These are phyloP conservation scores for Pseudomyrmex gracilis DNA, from an alignment of 1,140 invertebrate species.

Conservation along the genomic window DNA sequence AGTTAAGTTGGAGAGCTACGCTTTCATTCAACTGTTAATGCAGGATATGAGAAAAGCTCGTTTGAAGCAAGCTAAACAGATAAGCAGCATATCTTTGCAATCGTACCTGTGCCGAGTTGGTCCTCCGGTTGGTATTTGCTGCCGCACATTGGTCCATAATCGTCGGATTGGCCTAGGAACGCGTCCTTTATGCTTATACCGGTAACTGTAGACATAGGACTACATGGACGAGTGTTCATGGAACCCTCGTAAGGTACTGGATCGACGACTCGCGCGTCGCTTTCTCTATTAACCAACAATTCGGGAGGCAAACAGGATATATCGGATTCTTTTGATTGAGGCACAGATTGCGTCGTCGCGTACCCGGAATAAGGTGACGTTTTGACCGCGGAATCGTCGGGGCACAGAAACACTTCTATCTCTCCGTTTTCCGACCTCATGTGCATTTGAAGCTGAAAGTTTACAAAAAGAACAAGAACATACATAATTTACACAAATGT, in stretches of 20 bases:
- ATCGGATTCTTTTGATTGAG: slow-evolving; percentile 73
- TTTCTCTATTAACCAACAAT: slow-evolving; percentile 76
- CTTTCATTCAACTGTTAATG: background rate
- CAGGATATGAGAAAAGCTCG: slow-evolving; percentile 2
- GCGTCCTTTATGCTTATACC: slow-evolving; percentile 87
- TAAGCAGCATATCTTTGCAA: slow-evolving; percentile 16
- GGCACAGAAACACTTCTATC: slow-evolving; percentile 97
- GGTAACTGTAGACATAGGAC: slow-evolving; percentile 68
- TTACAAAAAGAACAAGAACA: slow-evolving; percentile 21
- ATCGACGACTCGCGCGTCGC: slow-evolving; percentile 75
- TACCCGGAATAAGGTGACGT: slow-evolving; percentile 78
- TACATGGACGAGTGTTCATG: slow-evolving; percentile 73
- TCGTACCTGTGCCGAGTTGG: slow-evolving; percentile 88
- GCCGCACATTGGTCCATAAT: slow-evolving; percentile 88
- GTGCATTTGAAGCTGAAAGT: slow-evolving; percentile 90
- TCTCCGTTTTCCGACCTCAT: slow-evolving; percentile 95
- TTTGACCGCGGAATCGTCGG: slow-evolving; percentile 88
- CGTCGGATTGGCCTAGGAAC: slow-evolving; percentile 88
- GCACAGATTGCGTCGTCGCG: slow-evolving; percentile 78
- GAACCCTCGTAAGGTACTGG: slow-evolving; percentile 70
- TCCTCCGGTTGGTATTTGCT: slow-evolving; percentile 89
- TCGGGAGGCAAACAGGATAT: slow-evolving; percentile 74
- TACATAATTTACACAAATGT: slow-evolving; percentile 3
- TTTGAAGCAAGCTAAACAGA: slow-evolving; percentile 6
- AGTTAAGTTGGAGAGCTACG: background rate